phyloP scores from a whole-genome alignment of 2,888 invertebrate genomes.

The Spodoptera exigua region DNA sequence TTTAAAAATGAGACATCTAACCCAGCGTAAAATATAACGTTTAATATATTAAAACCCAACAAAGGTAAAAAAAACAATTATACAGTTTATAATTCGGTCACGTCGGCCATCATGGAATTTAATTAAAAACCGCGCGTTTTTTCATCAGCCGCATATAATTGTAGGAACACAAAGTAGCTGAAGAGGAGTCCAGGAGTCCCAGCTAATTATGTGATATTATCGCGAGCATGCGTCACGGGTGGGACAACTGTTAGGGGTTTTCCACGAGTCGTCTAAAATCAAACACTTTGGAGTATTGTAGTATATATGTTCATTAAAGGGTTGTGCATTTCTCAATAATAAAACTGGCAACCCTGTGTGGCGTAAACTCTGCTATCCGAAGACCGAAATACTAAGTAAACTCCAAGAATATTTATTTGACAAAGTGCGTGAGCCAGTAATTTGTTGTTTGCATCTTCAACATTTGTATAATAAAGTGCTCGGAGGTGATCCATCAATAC shows the following conservation, averaged over 20 bases:
- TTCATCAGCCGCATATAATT: slow-evolving; percentile 54
- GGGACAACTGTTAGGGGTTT: no score
- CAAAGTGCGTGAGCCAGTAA: no score
- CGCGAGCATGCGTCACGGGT: not conserved
- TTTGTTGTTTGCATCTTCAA: no score
- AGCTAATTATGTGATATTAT: slow-evolving; percentile 35
- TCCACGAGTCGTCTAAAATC: no score
- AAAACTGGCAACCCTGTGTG: no score
- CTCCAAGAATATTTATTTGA: no score
- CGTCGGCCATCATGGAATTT: slow-evolving; percentile 57
- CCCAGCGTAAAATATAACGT: slow-evolving; percentile 29
- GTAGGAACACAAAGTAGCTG: slow-evolving; percentile 40
- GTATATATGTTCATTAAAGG: no score
- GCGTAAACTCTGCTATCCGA: no score
- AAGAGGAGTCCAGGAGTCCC: slow-evolving; percentile 4
- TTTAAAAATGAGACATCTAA: slow-evolving; percentile 7
- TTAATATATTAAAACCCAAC: slow-evolving; percentile 65
- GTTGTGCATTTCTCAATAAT: not conserved
- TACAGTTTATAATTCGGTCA: slow-evolving; percentile 61
- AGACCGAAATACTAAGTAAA: no score
- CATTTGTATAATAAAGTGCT: not conserved
- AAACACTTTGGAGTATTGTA: not conserved
- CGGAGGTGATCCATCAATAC: slow-evolving; percentile 17
- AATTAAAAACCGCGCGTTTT: slow-evolving; percentile 61
- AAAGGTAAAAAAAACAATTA: slow-evolving; percentile 63